Base-by-base conservation (phyloP, 2,888 invertebrate genomes). In the Thera obeliscata region DNA sequence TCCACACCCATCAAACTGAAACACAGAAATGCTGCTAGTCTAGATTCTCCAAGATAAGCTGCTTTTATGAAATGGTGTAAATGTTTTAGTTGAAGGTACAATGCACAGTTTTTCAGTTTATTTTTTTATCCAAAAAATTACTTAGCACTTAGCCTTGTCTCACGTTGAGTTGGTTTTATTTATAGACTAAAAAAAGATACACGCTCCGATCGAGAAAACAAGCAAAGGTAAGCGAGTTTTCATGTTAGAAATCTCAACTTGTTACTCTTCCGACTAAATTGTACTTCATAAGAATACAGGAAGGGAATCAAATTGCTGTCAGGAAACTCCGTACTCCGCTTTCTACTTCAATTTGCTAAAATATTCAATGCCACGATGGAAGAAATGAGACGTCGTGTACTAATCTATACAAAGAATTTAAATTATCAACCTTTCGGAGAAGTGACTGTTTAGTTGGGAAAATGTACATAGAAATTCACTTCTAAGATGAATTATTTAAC, bases 331-430 rank as follows among this genome's bases (percentile, higher is more conserved):
- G 11, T 12, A 48, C 49, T 56, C 12, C n/a, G 43, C 46, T 35
- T 38, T 52, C 48, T 43, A 50, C 54, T 63, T 68, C 60, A 61
- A 67, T 65, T 57, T 59, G 50, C 36, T 69, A 33, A 61, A 68
- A 61, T 64, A 67, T 61, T 67, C 67, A 67, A 41, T n/a, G 11
- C 11, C 33, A 36, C 9, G 52, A 63, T 56, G 33, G 8, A 57
- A 58, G 52, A 58, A 58, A 54, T 48, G 8, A 41, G 61, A 36
- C 43, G 43, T 22, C 22, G 22, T 22, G 22, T 46, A 46, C 9
- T 46, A 46, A 3, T 7, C 46, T 58, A 35, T 35, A 58, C 11
- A 59, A 38, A 36, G 9, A 54, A 43, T 43, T 43, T 52, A 54
- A 36, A 36, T 50, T 41, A 58, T 54, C 4, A 54, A 64, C 11